Evolutionary conservation across 2,113 vertebrate genomes (phyloP).

Genomic region (Otocyon megalotis): DNA sequence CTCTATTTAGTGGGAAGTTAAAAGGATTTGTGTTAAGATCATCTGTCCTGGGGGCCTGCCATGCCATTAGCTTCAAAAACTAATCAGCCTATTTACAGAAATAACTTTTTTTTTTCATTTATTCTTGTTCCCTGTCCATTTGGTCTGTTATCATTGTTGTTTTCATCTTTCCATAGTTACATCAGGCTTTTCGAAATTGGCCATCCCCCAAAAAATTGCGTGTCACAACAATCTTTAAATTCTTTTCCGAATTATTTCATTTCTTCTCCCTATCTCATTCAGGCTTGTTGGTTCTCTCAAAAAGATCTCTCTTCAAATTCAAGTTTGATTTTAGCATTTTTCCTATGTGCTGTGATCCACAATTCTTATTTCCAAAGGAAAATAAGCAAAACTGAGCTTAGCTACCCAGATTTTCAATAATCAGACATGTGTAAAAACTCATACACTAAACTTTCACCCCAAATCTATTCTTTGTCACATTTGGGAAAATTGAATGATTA

Average conservation of each 20-base stretch:
- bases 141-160: not conserved
- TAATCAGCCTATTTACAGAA: not conserved
- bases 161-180: not conserved
- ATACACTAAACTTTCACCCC: not conserved
- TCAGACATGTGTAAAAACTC: not conserved
- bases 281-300: not conserved
- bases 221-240: not conserved
- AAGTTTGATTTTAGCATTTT: not conserved
- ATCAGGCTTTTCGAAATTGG: not conserved
- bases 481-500: constrained; percentile 34
- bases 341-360: not conserved
- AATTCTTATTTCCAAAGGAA: not conserved
- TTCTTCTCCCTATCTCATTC: not conserved
- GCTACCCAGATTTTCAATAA: not conserved
- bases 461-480: not conserved
- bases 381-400: not conserved
- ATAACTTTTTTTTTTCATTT: not conserved
- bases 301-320: not conserved
- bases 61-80: not conserved
- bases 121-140: not conserved
- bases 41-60: not conserved
- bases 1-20: not conserved
- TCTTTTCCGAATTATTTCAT: not conserved
- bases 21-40: not conserved
- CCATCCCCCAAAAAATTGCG: not conserved